phyloP scores from a whole-genome alignment of 2,113 vertebrate genomes.

The Danionella cerebrum region DNA sequence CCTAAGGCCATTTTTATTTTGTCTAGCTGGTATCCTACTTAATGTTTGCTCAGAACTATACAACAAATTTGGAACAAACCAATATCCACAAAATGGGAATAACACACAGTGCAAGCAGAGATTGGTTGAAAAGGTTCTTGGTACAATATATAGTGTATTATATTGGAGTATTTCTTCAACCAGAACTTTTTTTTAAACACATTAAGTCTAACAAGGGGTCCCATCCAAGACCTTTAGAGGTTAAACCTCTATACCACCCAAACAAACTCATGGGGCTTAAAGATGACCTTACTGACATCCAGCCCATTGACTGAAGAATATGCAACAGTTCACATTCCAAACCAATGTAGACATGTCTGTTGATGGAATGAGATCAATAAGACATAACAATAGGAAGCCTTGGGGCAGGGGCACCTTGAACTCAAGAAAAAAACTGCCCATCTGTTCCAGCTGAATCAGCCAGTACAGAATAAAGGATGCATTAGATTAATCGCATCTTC shows the following conservation, averaged over 20 bases:
- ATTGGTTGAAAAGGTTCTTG: no score
- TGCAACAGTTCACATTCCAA: conserved; percentile 14
- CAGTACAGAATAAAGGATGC: background rate
- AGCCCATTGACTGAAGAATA: background rate
- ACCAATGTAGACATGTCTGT: background rate
- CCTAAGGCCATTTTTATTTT: no score
- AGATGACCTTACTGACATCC: conserved; percentile 1
- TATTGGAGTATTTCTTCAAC: no score
- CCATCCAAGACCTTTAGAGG: background rate
- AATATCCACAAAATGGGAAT: no score
- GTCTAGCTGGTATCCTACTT: no score
- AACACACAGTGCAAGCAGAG: no score
- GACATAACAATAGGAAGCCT: background rate
- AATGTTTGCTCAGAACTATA: no score
- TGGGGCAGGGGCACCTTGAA: background rate
- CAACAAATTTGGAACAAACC: no score
- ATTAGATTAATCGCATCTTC: background rate
- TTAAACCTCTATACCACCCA: conserved; percentile 1
- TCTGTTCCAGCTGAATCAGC: background rate
- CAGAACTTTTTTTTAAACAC: no score
- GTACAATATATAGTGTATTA: no score
- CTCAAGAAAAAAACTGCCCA: conserved; percentile 9
- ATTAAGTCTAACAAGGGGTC: background rate
- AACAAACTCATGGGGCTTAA: background rate
- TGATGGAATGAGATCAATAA: conserved; percentile 1